Evolutionary conservation across 2,797 vertebrate species (phyloP).

Genomic region (Glossophaga mutica): DNA sequence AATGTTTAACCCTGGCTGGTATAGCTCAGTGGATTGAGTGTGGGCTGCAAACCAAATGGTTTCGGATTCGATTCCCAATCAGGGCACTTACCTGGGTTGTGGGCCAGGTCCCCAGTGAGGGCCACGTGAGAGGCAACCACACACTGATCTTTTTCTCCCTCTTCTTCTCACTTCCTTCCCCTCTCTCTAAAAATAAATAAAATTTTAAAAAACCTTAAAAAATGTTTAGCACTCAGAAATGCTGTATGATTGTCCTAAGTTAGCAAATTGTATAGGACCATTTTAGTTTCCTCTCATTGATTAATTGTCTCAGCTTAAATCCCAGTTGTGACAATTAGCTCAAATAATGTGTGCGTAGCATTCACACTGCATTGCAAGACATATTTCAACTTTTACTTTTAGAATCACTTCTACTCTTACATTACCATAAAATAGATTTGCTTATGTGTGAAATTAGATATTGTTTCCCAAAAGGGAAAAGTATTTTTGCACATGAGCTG

Average conservation of each 20-base stretch:
- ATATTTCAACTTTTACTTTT: constrained; percentile 47
- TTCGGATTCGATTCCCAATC: no score
- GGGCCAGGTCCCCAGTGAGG: no score
- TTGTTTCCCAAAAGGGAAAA: background rate
- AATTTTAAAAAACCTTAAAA: background rate
- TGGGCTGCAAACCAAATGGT: no score
- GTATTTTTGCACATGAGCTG: background rate
- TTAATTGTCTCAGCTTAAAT: constrained; percentile 38
- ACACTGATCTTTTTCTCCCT: no score
- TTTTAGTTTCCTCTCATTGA: constrained; percentile 14
- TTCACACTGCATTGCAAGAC: background rate
- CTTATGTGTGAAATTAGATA: constrained; percentile 48
- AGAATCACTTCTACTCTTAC: background rate
- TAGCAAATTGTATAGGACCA: background rate
- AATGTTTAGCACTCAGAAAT: background rate
- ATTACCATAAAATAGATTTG: constrained; percentile 45
- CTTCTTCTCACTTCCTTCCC: no score
- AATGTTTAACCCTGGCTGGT: background rate
- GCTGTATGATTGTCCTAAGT: background rate
- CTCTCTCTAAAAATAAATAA: no score
- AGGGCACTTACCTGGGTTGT: no score
- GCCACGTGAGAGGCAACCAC: no score
- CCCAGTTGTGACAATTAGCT: constrained; percentile 51
- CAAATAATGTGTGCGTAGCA: background rate
- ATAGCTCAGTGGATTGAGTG: no score